phyloP scores from a whole-genome alignment of 2,797 vertebrate species.

The Macrochelys suwanniensis region DNA sequence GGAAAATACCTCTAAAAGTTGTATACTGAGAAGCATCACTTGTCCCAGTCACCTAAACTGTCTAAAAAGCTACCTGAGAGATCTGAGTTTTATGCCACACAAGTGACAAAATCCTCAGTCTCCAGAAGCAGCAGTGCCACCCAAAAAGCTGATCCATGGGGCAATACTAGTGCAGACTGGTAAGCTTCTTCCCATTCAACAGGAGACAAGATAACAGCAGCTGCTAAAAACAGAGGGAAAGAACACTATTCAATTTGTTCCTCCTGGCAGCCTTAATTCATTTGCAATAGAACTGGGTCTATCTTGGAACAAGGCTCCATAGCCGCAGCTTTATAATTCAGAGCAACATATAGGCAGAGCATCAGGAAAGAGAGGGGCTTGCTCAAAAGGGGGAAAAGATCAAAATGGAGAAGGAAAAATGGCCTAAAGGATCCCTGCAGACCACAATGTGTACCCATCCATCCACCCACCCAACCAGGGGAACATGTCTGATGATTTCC shows the following conservation, averaged over 20 bases:
- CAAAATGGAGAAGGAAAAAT: rapidly evolving
- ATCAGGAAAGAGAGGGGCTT: neutral
- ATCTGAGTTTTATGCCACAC: neutral
- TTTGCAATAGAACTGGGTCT: neutral
- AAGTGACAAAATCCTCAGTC: neutral
- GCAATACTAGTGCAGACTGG: neutral
- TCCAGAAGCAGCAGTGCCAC: rapidly evolving
- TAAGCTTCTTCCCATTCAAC: rapidly evolving
- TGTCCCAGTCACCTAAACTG: neutral
- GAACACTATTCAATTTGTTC: neutral
- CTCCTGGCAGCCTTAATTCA: neutral
- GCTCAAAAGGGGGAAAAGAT: neutral
- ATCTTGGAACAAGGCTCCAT: neutral
- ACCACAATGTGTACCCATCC: neutral
- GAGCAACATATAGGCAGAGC: neutral
- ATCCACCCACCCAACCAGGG: neutral
- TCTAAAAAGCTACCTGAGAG: neutral
- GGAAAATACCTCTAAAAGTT: neutral
- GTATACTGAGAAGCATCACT: neutral
- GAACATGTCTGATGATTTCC: neutral
- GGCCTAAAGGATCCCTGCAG: neutral
- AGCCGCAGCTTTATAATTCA: rapidly evolving
- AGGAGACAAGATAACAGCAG: neutral
- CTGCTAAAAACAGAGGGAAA: neutral
- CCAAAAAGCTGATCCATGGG: rapidly evolving